Evolutionary conservation across 2,888 invertebrate genomes (phyloP), one percentile per base, ranked within the genome.

Genomic region (Watsonalla binaria): DNA sequence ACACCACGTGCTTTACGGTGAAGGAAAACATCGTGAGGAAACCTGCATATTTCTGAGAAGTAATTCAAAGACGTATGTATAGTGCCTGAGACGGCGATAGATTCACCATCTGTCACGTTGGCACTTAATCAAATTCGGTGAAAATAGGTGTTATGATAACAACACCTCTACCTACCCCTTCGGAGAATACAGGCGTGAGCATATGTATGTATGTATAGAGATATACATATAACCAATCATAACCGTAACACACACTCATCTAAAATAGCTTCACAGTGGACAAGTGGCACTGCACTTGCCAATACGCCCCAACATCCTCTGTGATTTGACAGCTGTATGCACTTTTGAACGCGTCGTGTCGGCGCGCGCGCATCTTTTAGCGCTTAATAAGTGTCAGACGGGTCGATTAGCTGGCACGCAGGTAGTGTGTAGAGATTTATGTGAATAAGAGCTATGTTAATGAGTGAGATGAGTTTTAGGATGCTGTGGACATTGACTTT

Each of bases 301-400:
- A 58, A 49, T 15, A 37, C 46, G 51, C 53, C 57, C 59, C 61
- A 61, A 55, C 55, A 54, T 52, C 53, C 56, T 57, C 63, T 60
- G 37, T 54, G 24, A 62, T 45, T 15, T 60, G 74, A 75, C 70
- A 70, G 62, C 57, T 72, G 66, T 67, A 73, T 73, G 61, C 65
- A 54, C 54, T 56, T 51, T 56, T 63, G 66, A 63, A 59, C 66
- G 60, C 35, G 46, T 11, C 52, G 56, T 51, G 51, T 45, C 47
- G 42, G 5, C 39, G 14, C 49, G 49, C 35, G 13, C 34, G 14
- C 48, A 49, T 49, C 37, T 37, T 37, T 37, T 8, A 49, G 15
- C 11, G 37, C 37, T 49, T 49, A 49, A 49, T 49, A 49, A 49
- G 37, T 49, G 39, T 37, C 48, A 37, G 35, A 35, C 37, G 49